Conservation (phyloP, 2,797 vertebrate genomes). For the Alfaro cultratus region DNA sequence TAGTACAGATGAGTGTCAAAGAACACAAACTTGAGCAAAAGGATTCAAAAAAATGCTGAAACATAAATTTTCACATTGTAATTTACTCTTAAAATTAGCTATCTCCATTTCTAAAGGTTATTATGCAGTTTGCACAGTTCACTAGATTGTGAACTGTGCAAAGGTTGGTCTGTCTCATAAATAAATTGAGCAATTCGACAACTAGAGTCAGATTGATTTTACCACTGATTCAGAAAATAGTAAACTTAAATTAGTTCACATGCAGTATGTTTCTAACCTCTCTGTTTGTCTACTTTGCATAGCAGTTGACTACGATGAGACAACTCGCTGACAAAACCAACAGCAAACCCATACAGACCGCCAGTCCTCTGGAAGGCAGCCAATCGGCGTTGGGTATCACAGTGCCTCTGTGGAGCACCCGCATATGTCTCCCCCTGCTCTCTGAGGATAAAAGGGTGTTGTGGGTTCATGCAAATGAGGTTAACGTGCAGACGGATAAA, state of each 20-base stretch:
- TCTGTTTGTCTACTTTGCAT: neutral
- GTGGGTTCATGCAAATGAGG: constrained; percentile 80
- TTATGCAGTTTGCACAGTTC: neutral
- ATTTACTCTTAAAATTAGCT: neutral
- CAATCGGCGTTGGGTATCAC: neutral
- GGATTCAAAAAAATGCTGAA: neutral
- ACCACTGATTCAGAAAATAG: neutral
- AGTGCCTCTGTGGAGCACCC: constrained; percentile 1
- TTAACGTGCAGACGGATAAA: constrained; percentile 69
- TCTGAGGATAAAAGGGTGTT: constrained; percentile 80
- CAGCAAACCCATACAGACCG: neutral
- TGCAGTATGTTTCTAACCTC: neutral
- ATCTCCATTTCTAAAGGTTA: neutral
- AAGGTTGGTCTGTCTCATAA: neutral
- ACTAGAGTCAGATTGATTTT: neutral
- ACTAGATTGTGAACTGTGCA: neutral
- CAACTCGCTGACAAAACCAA: constrained; percentile 4
- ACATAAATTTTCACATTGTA: neutral
- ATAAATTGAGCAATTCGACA: neutral
- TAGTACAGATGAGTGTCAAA: neutral
- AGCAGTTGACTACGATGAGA: constrained; percentile 24
- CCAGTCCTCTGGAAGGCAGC: neutral
- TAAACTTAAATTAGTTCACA: neutral
- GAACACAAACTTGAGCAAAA: neutral
- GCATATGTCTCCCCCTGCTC: constrained; percentile 81